phyloP scores from a whole-genome alignment of 1,140 invertebrate species.

The Anastrepha ludens region DNA sequence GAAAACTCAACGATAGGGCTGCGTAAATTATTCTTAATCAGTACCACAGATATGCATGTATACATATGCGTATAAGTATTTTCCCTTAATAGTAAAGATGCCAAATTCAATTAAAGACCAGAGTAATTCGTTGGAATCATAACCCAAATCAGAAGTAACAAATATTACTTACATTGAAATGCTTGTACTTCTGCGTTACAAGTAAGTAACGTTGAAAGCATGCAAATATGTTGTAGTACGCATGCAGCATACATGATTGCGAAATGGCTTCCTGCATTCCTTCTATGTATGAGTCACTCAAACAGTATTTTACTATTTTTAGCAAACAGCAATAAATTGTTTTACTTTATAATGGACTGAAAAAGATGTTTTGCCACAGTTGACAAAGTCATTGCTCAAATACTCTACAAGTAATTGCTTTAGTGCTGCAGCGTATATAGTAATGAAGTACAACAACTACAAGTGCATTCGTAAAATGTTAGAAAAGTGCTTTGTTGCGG shows the following conservation, averaged over 20 bases:
- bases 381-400: neutral
- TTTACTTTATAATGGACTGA: neutral
- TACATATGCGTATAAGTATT: neutral
- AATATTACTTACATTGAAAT: neutral
- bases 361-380: neutral
- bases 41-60: too few relatives aligned
- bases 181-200: neutral
- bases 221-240: neutral
- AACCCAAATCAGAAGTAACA: neutral
- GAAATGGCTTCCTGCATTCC: neutral
- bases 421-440: neutral
- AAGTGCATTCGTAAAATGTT: neutral
- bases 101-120: neutral
- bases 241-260: neutral
- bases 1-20: too few relatives aligned
- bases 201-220: neutral
- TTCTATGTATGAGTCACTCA: neutral
- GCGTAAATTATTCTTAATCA: too few relatives aligned
- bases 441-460: neutral
- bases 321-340: conserved; percentile 3
- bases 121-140: neutral
- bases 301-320: neutral
- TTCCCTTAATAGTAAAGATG: neutral
- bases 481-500: neutral
- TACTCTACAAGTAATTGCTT: too few relatives aligned